Conservation (phyloP, 2,888 invertebrate genomes). For the Branchellion lobata region DNA sequence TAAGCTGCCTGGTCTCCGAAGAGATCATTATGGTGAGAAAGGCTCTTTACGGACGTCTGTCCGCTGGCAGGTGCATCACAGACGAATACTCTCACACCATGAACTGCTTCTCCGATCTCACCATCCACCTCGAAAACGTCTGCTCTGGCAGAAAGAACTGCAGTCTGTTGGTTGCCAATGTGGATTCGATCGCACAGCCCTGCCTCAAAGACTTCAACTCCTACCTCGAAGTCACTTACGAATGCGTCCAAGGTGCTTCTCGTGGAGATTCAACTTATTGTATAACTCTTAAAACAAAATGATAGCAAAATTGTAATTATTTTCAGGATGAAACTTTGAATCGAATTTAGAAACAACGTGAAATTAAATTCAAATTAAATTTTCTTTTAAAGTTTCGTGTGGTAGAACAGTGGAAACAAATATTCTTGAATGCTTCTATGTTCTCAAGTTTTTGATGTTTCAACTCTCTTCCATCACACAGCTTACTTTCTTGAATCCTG, state of each 20-base stretch:
- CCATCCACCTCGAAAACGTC: constrained; percentile 42
- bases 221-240: constrained; percentile 51
- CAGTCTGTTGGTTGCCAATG: constrained; percentile 48
- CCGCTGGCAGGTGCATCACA: constrained; percentile 50
- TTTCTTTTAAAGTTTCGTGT: background rate
- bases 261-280: no score
- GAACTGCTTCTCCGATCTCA: constrained; percentile 51
- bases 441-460: background rate
- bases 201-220: constrained; percentile 52
- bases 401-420: no score
- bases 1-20: constrained; percentile 41
- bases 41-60: constrained; percentile 51
- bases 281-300: no score
- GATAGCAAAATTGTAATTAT: no score
- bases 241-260: constrained; percentile 49
- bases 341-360: no score
- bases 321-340: no score
- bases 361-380: no score
- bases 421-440: no score
- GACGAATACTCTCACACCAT: constrained; percentile 50
- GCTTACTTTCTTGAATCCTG: constrained; percentile 4
- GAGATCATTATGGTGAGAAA: constrained; percentile 48
- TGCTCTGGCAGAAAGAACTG: constrained; percentile 49
- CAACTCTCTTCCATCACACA: no score
- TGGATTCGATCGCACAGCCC: constrained; percentile 51